phyloP scores from a whole-genome alignment of 2,888 invertebrate genomes.

The Melikaiella ostensackeni region DNA sequence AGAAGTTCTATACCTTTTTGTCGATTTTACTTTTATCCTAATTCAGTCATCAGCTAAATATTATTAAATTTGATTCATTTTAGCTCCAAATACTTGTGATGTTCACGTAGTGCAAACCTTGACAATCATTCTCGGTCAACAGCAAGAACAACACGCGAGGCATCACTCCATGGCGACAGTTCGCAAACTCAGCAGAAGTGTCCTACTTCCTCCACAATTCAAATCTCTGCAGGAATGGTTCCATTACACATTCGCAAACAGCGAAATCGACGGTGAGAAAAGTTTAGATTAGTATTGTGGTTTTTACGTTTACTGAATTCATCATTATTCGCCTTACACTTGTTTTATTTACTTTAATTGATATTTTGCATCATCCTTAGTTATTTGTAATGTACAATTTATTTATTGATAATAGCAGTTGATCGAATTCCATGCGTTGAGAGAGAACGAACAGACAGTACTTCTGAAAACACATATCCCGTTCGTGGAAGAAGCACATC shows the following conservation, averaged over 20 bases:
- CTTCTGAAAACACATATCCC: slow-evolving; percentile 72
- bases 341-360: not conserved
- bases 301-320: not conserved
- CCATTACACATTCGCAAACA: slow-evolving; percentile 95
- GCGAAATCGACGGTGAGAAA: slow-evolving; percentile 92
- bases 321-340: not conserved
- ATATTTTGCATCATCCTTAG: not conserved
- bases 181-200: slow-evolving; percentile 92
- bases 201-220: slow-evolving; percentile 97
- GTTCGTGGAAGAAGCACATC: slow-evolving; percentile 78
- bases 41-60: not conserved
- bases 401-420: slow-evolving; percentile 81
- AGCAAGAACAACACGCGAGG: slow-evolving; percentile 81
- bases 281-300: too few species aligned
- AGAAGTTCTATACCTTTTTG: slow-evolving; percentile 53
- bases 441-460: slow-evolving; percentile 82
- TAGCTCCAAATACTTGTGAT: slow-evolving; percentile 79
- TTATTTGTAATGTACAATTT: not conserved
- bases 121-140: slow-evolving; percentile 91
- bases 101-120: slow-evolving; percentile 94
- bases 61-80: slow-evolving; percentile 21
- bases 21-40: slow-evolving; percentile 15
- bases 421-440: slow-evolving; percentile 94
- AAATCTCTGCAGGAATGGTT: slow-evolving; percentile 97
- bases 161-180: slow-evolving; percentile 97